These are phyloP conservation scores for Harlomillsia oculata DNA, from an alignment of 1,140 invertebrate species.

Conservation along the genomic window DNA sequence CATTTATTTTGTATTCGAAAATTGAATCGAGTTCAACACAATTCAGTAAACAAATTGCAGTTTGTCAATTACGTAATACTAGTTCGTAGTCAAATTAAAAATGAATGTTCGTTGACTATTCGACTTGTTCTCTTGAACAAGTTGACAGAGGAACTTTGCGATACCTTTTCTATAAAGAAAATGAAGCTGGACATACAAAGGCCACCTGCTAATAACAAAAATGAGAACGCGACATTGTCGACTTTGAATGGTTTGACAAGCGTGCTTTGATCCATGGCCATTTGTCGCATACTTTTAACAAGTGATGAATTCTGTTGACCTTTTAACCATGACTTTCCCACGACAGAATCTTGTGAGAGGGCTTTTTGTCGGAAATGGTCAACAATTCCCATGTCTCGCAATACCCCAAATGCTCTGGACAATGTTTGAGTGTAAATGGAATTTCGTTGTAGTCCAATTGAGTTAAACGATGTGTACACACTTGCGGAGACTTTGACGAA, in stretches of 20 bases:
- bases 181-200: background rate
- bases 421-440: constrained; percentile 15
- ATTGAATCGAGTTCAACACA: too few species aligned
- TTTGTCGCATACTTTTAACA: background rate
- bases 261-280: background rate
- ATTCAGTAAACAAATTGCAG: too few species aligned
- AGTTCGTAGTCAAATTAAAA: too few species aligned
- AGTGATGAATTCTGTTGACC: constrained; percentile 1
- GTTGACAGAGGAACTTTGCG: too few species aligned
- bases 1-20: too few species aligned
- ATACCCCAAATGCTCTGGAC: constrained; percentile 1
- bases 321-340: constrained; percentile 7
- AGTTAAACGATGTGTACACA: constrained; percentile 12
- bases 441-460: constrained; percentile 16
- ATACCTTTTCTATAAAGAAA: background rate
- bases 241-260: constrained; percentile 11
- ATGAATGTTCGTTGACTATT: too few species aligned
- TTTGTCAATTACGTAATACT: too few species aligned
- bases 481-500: constrained; percentile 9
- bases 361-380: constrained; percentile 4
- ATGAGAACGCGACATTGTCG: constrained; percentile 8
- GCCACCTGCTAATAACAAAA: background rate
- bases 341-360: background rate
- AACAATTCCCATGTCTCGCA: constrained; percentile 21
- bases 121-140: too few species aligned